Conservation (phyloP, 2,113 vertebrate genomes). For the Platycercus adscitus region DNA sequence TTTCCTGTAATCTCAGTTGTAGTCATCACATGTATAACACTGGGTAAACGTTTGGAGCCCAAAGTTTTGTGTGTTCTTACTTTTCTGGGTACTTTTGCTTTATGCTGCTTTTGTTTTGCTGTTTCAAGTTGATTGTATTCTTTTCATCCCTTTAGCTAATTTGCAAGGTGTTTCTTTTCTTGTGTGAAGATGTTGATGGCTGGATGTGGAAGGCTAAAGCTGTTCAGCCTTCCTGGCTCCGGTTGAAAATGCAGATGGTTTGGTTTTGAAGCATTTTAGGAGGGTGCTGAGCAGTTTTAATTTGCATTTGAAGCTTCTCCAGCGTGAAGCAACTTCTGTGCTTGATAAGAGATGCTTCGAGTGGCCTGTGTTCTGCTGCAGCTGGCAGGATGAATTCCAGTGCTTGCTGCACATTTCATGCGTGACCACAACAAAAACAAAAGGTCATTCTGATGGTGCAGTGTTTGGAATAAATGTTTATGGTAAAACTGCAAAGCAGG, state of each 20-base stretch:
- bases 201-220: not conserved
- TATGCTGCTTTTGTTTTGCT: not conserved
- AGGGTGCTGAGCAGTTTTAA: constrained; percentile 8
- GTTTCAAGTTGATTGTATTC: not conserved
- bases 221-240: not conserved
- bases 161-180: not conserved
- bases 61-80: not conserved
- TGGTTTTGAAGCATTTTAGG: not conserved
- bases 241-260: not conserved
- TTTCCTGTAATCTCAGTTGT: not conserved
- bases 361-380: not conserved
- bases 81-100: not conserved
- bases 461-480: not conserved
- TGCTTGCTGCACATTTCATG: not conserved
- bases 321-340: constrained; percentile 8
- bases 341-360: not conserved
- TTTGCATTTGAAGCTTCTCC: constrained; percentile 14
- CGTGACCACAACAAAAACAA: not conserved
- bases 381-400: constrained; percentile 19
- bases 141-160: not conserved
- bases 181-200: not conserved
- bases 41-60: not conserved
- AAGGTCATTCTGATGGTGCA: not conserved
- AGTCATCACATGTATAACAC: not conserved
- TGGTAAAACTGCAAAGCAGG: not conserved